These are phyloP conservation scores for Zoroaster sp. DNA, from an alignment of 53 echinoderm and acorn worm species.

Conservation along the genomic window DNA sequence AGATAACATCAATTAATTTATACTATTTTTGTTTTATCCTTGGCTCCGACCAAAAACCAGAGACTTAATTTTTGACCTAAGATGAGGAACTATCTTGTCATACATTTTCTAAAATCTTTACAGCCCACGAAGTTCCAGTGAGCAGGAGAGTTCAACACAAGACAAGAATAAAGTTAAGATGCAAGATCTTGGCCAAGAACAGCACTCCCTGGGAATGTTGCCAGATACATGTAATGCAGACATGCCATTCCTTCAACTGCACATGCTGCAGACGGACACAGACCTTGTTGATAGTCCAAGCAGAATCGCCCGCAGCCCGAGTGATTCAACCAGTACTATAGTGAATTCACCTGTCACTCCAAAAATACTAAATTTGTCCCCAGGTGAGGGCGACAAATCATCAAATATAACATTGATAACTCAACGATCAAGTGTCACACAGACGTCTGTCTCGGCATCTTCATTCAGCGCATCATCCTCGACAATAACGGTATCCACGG, in stretches of 20 bases:
- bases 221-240: neutral
- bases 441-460: neutral
- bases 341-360: neutral
- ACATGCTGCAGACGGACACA: neutral
- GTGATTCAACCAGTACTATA: constrained; percentile 16
- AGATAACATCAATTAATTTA: too few relatives aligned
- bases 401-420: neutral
- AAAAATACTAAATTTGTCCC: neutral
- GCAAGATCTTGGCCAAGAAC: neutral
- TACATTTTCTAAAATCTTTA: neutral
- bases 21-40: too few relatives aligned
- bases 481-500: neutral
- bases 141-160: constrained; percentile 15
- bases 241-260: neutral
- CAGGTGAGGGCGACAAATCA: neutral
- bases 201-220: neutral
- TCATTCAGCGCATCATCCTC: neutral
- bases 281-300: neutral
- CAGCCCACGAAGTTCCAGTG: constrained; percentile 46
- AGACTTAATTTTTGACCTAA: too few relatives aligned
- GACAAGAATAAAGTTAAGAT: constrained; percentile 12
- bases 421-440: neutral
- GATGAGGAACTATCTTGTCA: too few relatives aligned
- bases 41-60: too few relatives aligned
- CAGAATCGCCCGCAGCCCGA: constrained; percentile 3